Evolutionary conservation across 2,888 invertebrate genomes (phyloP), one percentile per base, ranked within the genome.

Genomic region (Hyposoter didymator): DNA sequence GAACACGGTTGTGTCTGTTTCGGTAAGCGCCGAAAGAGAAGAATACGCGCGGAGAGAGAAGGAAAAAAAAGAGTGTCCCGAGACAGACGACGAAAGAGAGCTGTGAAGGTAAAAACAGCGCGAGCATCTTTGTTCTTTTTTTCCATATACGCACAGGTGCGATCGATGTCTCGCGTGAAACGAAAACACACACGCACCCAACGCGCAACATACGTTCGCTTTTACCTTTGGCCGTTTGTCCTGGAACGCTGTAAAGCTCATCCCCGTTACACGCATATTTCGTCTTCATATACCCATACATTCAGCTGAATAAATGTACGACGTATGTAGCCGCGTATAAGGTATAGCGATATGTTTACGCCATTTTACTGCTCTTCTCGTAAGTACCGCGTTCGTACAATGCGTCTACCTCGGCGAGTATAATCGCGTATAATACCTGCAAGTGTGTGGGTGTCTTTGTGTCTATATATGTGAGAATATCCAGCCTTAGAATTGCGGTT

Each of bases 101-200:
- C 70, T 14, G 73, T 28, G 72, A 52, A 49, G 78, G 55, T 35
- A 67, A 81, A 62, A 81, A 67, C 73, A 69, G 67, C 17, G 66
- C 17, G 66, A 78, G 66, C 62, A 67, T n/a, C n/a, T n/a, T n/a
- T n/a, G 32, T 66, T 64, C 49, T 64, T 67, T 55, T 69, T 66
- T 45, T 52, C 10, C 10, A 10, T 10, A 69, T 52, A 69, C 69
- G 43, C 78, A 79, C 88, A 91, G 90, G 90, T 91, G 87, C 90
- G 91, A 90, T 91, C 91, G 90, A 91, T 91, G 89, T 89, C 88
- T 87, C 84, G 80, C 88, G 82, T 87, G 86, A 85, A 87, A 89
- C 87, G 85, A 49, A 39, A 69, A 49, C 67, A 35, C 72, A 55
- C 39, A 43, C 78, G 86, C 85, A 78, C 47, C 10, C 35, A 55